Evolutionary conservation across 23 tunicate genomes (phyloP), one percentile per base, ranked within the genome.

Genomic region (Botrylloides violaceus): DNA sequence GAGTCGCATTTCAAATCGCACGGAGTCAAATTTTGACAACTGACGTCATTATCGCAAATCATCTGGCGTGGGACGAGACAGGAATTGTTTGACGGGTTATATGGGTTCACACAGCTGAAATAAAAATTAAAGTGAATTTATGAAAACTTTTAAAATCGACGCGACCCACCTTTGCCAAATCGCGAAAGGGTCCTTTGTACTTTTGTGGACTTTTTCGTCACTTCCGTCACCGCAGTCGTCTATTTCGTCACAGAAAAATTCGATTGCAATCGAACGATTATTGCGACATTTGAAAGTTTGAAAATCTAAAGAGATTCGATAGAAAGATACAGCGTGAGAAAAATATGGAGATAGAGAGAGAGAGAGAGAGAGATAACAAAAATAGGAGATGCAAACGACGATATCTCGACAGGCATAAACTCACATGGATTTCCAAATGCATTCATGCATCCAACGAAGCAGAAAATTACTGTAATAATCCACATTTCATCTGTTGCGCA

Each of bases 1-100:
- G 79, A 27, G 7, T 72, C 22, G 57, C 95, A 87, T 36, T 43
- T 49, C 3, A 71, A 66, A 37, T 90, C 90, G 61, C 97, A 90
- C 3, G 89, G 89, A 1, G 81, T 26, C 3, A 78, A 19, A 59
- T 83, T 65, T 1, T 18, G 2, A 58, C 97, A 90, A 36, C 47
- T 34, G 27, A 81, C 64, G 4, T 47, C 55, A 0, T 53, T 80
- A 33, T 77, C 66, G 47, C 96, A 88, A 25, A 88, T 57, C 26
- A 32, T 66, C 12, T 77, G 64, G 1, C 33, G 38, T 34, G 72
- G 43, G 3, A 88, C 29, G 23, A 74, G n/a, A 48, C 96, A 88
- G 34, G 78, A 64, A 19, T 25, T 33, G 55, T 58, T 66, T 20
- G 0, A 20, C 3, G 34, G 4, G 64, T 56, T 34, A 3, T 77